Evolutionary conservation across 2,797 vertebrate species (phyloP).

Genomic region (Ataeniobius toweri): DNA sequence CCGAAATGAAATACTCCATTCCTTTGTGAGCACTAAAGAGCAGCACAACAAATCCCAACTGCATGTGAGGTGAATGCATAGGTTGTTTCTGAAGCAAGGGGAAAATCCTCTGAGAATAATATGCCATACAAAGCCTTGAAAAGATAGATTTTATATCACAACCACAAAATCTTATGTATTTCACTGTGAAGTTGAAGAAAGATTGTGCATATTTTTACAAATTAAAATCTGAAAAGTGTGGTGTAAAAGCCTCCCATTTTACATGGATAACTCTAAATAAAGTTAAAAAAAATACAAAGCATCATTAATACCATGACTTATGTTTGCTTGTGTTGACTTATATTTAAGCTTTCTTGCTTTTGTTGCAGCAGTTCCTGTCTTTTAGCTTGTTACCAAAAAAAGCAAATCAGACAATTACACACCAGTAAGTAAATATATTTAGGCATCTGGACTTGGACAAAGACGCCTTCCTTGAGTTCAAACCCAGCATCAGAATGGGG

Average conservation of each 20-base stretch:
- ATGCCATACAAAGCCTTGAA: not conserved
- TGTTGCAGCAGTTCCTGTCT: not conserved
- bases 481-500: too few species aligned
- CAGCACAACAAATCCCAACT: slow-evolving; percentile 18
- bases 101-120: not conserved
- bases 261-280: too few species aligned
- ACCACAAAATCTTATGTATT: not conserved
- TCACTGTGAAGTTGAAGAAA: not conserved
- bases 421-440: not conserved
- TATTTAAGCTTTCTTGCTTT: too few species aligned
- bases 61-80: slow-evolving; percentile 21
- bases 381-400: not conserved
- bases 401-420: not conserved
- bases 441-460: not conserved
- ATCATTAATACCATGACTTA: too few species aligned
- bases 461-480: not conserved
- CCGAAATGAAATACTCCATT: slow-evolving; percentile 46
- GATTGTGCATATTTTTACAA: not conserved
- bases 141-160: not conserved
- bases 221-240: not conserved
- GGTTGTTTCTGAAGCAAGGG: not conserved
- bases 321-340: too few species aligned
- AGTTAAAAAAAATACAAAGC: too few species aligned
- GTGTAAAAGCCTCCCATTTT: not conserved
- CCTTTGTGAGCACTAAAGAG: slow-evolving; percentile 41